Base-by-base conservation (phyloP, 2,888 invertebrate species). In the Ariolimax columbianus region DNA sequence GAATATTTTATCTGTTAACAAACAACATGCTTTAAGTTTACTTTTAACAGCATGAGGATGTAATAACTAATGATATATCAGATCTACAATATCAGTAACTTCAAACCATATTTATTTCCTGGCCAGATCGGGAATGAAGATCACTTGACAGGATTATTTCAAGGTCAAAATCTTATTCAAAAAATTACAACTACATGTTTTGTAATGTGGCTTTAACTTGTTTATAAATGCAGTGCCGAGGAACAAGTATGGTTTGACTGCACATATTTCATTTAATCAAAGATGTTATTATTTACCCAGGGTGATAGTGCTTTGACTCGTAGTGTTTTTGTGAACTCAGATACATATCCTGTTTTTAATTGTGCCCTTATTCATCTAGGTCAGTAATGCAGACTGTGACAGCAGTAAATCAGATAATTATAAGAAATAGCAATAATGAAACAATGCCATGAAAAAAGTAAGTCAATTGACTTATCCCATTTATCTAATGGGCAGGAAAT, bases 41-140 rank as follows among this genome's bases (percentile, higher is more conserved):
- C 33, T 75, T 30, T 75, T 75, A 75, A 75, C 75, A 47, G 75
- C 75, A 75, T 75, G 75, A 75, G 33, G 51, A n/a, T 75, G 33
- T 0, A 23, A 75, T 51, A 33, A 33, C 26, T 72, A 26, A n/a
- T 70, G 38, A 7, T 26, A 23, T 72, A 40, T n/a, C n/a, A 40
- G 7, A 38, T 72, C 26, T 26, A 26, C 6, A 23, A 40, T 38
- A 26, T 72, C 40, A 72, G 23, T 26, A 38, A 30, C 26, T n/a
- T n/a, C 0, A 73, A 47, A 73, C 43, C 30, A 43, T 43, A 73
- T 73, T 73, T 73, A 40, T 73, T 73, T 70, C 43, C 4, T 73
- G 40, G 43, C 43, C 73, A 43, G n/a, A 73, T 73, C 1, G 43
- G n/a, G 43, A 3, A 30, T 6, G n/a, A 30, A 4, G 7, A 30